phyloP scores from a whole-genome alignment of 2,797 vertebrate genomes.

The Phataginus tetradactyla region DNA sequence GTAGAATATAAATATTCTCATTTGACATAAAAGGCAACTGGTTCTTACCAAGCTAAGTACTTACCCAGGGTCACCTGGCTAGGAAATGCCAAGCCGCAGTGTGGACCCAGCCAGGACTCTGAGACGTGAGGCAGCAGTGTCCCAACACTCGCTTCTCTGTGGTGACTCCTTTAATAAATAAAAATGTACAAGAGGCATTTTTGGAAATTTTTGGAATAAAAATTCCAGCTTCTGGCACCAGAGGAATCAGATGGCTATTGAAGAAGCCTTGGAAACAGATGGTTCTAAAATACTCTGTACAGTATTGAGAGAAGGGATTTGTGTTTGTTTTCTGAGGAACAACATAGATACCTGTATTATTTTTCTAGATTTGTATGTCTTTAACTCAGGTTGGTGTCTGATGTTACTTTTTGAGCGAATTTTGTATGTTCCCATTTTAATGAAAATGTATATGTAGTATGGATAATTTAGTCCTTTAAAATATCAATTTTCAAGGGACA shows the following conservation, averaged over 20 bases:
- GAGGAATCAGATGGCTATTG: background rate
- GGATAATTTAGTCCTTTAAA: background rate
- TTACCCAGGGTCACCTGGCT: background rate
- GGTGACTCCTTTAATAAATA: background rate
- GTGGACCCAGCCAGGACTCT: background rate
- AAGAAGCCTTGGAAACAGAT: background rate
- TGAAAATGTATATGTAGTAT: background rate
- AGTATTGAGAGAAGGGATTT: background rate
- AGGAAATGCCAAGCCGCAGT: background rate
- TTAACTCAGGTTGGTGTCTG: background rate
- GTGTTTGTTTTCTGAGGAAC: background rate
- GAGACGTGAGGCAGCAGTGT: accelerated
- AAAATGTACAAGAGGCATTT: background rate
- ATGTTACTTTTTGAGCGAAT: background rate
- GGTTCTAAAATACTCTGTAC: background rate
- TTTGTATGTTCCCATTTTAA: background rate
- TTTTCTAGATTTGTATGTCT: background rate
- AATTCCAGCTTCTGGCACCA: background rate
- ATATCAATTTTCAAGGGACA: background rate
- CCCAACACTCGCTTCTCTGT: background rate
- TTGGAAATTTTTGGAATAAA: background rate
- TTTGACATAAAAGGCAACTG: background rate
- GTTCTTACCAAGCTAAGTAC: background rate
- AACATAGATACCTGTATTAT: background rate
- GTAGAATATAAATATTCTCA: background rate